Evolutionary conservation across 2,797 vertebrate species (phyloP).

Genomic region (Bufotes viridis): DNA sequence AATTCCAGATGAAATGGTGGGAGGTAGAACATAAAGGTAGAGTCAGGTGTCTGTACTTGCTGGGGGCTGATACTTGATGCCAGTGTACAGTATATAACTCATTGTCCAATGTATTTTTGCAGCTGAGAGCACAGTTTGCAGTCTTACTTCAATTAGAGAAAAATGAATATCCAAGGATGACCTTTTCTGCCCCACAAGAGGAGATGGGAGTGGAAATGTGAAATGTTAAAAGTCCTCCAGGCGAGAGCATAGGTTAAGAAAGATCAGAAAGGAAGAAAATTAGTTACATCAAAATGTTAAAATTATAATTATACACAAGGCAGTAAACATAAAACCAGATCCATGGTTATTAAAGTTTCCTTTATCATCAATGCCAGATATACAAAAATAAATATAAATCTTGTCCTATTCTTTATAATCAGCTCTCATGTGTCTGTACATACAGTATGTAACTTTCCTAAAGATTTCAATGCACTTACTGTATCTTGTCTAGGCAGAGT

Average conservation of each 20-base stretch:
- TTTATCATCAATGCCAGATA: not conserved
- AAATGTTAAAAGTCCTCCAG: constrained; percentile 39
- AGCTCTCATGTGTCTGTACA: not conserved
- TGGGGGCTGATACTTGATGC: constrained; percentile 71
- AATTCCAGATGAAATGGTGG: constrained; percentile 60
- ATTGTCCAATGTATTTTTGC: constrained; percentile 80
- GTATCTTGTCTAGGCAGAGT: not conserved
- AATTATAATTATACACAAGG: constrained; percentile 68
- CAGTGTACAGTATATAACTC: constrained; percentile 67
- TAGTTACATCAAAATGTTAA: constrained; percentile 67
- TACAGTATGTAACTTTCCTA: not conserved
- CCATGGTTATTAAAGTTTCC: not conserved
- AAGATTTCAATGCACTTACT: not conserved
- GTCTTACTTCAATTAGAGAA: constrained; percentile 63
- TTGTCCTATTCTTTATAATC: not conserved
- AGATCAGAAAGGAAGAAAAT: constrained; percentile 49
- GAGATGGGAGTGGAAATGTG: constrained; percentile 9
- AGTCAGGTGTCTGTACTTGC: constrained; percentile 63
- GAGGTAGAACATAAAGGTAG: constrained; percentile 58
- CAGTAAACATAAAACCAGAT: constrained; percentile 67
- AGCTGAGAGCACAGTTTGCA: constrained; percentile 74
- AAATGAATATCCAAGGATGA: not conserved
- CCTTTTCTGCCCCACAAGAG: constrained; percentile 6
- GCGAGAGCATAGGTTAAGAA: constrained; percentile 45
- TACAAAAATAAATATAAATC: not conserved